These are phyloP conservation scores for Acipenser ruthenus DNA, from an alignment of 2,797 vertebrate species.

Conservation along the genomic window DNA sequence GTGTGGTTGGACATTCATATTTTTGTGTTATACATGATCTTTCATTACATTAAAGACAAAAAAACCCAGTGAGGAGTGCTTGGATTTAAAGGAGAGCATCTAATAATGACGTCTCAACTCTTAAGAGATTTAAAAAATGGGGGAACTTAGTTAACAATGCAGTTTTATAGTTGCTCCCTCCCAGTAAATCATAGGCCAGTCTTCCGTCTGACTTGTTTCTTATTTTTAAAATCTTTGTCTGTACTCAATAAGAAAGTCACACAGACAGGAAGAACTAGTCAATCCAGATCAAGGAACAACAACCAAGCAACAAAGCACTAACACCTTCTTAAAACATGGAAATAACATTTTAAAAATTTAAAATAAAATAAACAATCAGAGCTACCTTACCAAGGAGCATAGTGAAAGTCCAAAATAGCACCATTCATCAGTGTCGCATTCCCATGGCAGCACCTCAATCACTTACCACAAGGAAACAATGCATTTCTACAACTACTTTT, in stretches of 20 bases:
- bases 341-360: constrained; percentile 51
- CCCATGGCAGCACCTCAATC: constrained; percentile 85
- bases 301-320: constrained; percentile 78
- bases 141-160: constrained; percentile 46
- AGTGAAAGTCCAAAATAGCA: constrained; percentile 93
- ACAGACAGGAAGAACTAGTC: constrained; percentile 66
- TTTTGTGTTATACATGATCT: not conserved
- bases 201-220: constrained; percentile 18
- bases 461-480: constrained; percentile 93
- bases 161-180: constrained; percentile 82
- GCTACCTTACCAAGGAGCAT: constrained; percentile 90
- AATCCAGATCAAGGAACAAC: constrained; percentile 75
- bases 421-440: constrained; percentile 93
- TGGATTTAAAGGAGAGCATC: constrained; percentile 20
- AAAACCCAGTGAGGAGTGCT: constrained; percentile 29
- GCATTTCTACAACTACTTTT: constrained; percentile 82
- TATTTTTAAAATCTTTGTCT: constrained; percentile 46
- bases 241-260: constrained; percentile 77
- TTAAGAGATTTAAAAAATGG: constrained; percentile 21
- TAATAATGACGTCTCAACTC: constrained; percentile 15
- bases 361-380: constrained; percentile 73
- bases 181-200: constrained; percentile 19
- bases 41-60: constrained; percentile 5
- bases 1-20: no score
- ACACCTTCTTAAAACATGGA: constrained; percentile 81